Conservation (phyloP, 1,140 invertebrate species). For the Caenorhabditis brenneri region DNA sequence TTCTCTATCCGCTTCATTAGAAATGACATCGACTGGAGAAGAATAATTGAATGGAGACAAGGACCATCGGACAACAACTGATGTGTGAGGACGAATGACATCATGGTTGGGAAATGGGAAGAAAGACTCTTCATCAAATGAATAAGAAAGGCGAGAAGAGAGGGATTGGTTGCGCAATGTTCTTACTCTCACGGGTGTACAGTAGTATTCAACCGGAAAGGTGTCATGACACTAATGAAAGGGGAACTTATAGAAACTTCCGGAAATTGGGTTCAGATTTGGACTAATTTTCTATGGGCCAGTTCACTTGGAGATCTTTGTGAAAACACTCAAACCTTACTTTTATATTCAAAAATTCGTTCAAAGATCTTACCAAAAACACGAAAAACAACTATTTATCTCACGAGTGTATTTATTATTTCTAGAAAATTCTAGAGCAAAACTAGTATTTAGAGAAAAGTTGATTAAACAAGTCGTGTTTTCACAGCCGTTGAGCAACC, state of each 20-base stretch:
- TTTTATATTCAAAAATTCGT: no score
- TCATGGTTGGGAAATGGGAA: not conserved
- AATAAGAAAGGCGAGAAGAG: not conserved
- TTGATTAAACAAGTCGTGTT: not conserved
- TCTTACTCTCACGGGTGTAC: not conserved
- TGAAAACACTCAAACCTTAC: no score
- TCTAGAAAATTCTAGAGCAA: not conserved
- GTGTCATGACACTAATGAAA: no score
- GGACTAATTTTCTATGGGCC: no score
- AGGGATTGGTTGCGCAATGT: not conserved
- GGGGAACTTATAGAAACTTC: no score
- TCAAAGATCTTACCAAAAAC: not conserved
- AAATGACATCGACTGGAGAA: not conserved
- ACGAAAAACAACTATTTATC: not conserved
- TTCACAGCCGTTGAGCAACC: conserved; percentile 2
- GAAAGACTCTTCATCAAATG: conserved; percentile 11
- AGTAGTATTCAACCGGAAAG: not conserved
- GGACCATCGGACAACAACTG: not conserved
- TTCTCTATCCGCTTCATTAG: not conserved
- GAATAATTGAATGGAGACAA: not conserved
- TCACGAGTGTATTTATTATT: not conserved
- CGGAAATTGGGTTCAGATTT: no score
- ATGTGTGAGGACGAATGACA: not conserved
- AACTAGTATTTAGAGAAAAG: not conserved
- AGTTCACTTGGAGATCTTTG: not conserved